Evolutionary conservation across 2,888 invertebrate species (phyloP), one percentile per base, ranked within the genome.

Genomic region (Melipona beecheii): DNA sequence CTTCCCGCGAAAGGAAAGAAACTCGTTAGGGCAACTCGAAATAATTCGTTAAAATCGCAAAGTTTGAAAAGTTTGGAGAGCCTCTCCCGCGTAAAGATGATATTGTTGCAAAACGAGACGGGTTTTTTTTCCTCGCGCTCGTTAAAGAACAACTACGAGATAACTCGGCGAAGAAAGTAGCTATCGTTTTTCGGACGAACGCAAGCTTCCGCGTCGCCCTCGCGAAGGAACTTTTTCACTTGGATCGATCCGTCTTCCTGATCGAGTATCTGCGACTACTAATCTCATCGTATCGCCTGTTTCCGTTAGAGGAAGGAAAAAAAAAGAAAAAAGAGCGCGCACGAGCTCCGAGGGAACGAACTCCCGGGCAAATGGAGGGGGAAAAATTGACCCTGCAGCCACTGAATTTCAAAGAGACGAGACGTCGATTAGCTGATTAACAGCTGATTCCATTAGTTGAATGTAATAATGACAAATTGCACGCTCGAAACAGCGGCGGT

Each of bases 231-330:
- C 68, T 64, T 81, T 70, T 75, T 81, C 27, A 36, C 52, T 49
- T 50, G 49, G 43, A 36, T 74, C 56, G 80, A 79, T 75, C 75
- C 36, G 74, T 80, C 81, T 50, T 68, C 73, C 27, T 62, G 64
- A 81, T 81, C 81, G 69, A 80, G 81, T 68, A 43, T 58, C 64
- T 70, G 27, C 58, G 52, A 52, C 70, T 73, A 43, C 36, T 17
- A 27, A 49, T 36, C 66, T 50, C 73, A 24, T 64, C 56, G 13
- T 58, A 54, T 19, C 27, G 5, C 60, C 43, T 56, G 49, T 36
- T 75, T 69, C 19, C 31, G n/a, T 36, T 43, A 19, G 17, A 36
- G n/a, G n/a, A n/a, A 58, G 27, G 11, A 6, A 52, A 4, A 19
- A 52, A 17, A 54, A 56, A 68, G 2, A 6, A 19, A n/a, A 56